Conservation (phyloP, 2,888 invertebrate species). For the Meteorus colon region DNA sequence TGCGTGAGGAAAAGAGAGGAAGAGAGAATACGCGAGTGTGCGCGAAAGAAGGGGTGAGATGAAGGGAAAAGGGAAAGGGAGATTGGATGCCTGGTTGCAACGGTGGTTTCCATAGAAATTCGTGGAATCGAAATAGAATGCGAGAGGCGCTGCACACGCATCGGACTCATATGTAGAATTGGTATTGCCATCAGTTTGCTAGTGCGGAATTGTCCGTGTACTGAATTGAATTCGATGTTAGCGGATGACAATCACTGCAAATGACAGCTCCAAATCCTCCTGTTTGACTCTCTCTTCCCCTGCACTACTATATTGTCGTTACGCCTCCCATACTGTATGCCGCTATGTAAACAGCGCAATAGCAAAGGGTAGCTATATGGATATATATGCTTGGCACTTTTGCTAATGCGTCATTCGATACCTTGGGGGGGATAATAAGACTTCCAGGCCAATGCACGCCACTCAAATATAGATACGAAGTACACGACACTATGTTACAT, state of each 20-base stretch:
- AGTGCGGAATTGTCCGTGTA: constrained; percentile 24
- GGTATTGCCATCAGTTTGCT: constrained; percentile 17
- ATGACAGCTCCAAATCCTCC: constrained; percentile 40
- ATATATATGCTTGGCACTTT: constrained; percentile 20
- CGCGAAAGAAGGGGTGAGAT: too few relatives aligned
- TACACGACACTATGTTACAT: constrained; percentile 31
- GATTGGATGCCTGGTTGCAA: constrained; percentile 25
- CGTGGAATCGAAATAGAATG: constrained; percentile 37
- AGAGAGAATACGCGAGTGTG: background rate
- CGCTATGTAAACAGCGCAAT: constrained; percentile 6
- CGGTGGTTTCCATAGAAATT: constrained; percentile 34
- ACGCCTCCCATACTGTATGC: background rate
- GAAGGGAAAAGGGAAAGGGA: background rate
- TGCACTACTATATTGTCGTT: constrained; percentile 9
- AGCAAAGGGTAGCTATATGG: constrained; percentile 8
- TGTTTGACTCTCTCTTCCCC: constrained; percentile 5
- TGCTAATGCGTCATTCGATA: constrained; percentile 30
- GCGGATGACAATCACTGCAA: constrained; percentile 45
- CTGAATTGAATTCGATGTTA: constrained; percentile 43
- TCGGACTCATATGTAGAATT: background rate
- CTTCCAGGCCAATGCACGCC: constrained; percentile 10
- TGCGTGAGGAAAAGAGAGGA: too few relatives aligned
- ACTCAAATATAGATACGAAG: constrained; percentile 27
- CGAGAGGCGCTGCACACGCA: constrained; percentile 10
- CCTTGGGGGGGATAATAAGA: constrained; percentile 27